phyloP scores from a whole-genome alignment of 35 echinoderm and acorn worm species.

The Heliocidaris erythrogramma region DNA sequence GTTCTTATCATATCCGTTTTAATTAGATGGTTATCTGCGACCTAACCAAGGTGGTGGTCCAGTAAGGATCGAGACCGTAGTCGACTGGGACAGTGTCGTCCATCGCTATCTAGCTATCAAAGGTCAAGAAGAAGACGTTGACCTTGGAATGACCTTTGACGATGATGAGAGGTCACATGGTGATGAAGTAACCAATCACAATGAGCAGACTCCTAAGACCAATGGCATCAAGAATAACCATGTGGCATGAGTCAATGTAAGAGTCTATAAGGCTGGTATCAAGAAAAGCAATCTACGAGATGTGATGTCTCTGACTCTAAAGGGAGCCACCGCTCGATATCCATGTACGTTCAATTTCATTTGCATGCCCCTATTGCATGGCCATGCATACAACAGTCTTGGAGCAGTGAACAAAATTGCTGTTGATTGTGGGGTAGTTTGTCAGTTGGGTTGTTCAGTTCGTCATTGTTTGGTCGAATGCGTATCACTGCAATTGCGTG shows the following conservation, averaged over 20 bases:
- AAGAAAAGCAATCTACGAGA: no score
- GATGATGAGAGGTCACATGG: slow-evolving; percentile 1
- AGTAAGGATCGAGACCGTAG: slow-evolving; percentile 74
- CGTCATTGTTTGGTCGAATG: no score
- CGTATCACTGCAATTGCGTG: no score
- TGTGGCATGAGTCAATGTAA: not conserved
- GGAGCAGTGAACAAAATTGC: no score
- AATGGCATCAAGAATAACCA: slow-evolving; percentile 35
- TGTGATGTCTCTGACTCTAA: no score
- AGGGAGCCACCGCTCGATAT: no score
- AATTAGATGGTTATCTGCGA: slow-evolving; percentile 64
- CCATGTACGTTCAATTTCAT: no score
- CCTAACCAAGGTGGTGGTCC: slow-evolving; percentile 61
- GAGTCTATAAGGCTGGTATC: no score
- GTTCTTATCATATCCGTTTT: not conserved
- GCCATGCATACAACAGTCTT: no score
- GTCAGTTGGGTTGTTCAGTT: no score
- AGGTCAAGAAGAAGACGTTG: slow-evolving; percentile 69
- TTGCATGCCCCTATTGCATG: no score
- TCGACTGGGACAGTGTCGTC: slow-evolving; percentile 87
- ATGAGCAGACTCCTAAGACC: not conserved
- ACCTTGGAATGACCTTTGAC: slow-evolving; percentile 39
- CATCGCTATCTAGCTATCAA: slow-evolving; percentile 88
- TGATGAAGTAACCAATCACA: not conserved
- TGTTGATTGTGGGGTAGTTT: no score